Evolutionary conservation across 53 echinoderm and acorn worm species (phyloP), one percentile per base, ranked within the genome.

Genomic region (Arbacia lixula): DNA sequence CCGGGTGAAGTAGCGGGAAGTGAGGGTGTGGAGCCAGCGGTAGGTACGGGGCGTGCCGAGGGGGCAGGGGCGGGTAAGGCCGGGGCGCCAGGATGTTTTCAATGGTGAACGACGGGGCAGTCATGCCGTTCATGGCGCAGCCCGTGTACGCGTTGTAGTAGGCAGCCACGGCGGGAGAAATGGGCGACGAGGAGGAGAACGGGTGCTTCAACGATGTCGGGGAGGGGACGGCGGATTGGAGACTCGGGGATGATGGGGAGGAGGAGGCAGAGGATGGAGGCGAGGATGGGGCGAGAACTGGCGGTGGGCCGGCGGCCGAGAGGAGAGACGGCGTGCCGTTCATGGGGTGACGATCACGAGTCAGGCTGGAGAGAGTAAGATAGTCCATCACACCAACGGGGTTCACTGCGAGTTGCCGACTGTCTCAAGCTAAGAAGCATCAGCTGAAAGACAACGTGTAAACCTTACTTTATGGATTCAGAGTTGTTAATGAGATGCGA

Each of bases 61-160:
- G 41, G 65, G 95, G 33, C 50, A 66, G 60, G 1, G 42, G 16
- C 53, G 90, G 57, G 53, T 87, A 92, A 24, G 90, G 86, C 38
- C 95, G 57, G 6, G 91, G 90, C 2, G 95, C 91, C 27, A 95
- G 87, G 40, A 95, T 95, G 60, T 78, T 95, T 3, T 95, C 95
- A 55, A 95, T 95, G 73, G 93, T 88, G 74, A 95, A 95, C 1
- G 95, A 95, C 14, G 93, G 84, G 6, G 88, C 24, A 6, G 89
- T 76, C 26, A 87, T 83, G 1, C 83, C 40, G 17, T 52, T 87
- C 64, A 84, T 71, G 16, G 71, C 68, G 24, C 71, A 72, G 16
- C 60, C 63, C 27, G 83, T 71, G 60, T 71, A 56, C 29, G 83
- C 53, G 84, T 73, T 88, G 76, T 84, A 89, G 56, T 89, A 89